Conservation (phyloP, 2,888 invertebrate species). For the Apodemia hepburni region DNA sequence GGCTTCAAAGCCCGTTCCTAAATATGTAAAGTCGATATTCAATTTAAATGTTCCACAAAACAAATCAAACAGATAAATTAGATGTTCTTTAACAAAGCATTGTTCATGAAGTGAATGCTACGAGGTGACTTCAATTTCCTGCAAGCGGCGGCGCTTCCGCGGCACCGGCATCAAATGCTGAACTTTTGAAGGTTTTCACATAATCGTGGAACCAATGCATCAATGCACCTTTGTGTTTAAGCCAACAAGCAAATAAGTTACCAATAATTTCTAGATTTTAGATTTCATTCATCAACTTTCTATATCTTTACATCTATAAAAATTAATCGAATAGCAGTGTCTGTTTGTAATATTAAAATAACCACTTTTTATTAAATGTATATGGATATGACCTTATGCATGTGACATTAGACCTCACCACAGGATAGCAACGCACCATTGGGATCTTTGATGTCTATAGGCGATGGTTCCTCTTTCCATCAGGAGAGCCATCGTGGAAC, state of each 20-base stretch:
- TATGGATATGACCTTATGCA: too few species aligned
- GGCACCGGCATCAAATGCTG: constrained; percentile 48
- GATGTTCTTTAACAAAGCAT: constrained; percentile 76
- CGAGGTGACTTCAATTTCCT: constrained; percentile 78
- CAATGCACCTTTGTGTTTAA: constrained; percentile 53
- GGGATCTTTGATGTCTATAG: too few species aligned
- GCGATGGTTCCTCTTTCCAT: too few species aligned
- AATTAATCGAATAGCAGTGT: too few species aligned
- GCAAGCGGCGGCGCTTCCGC: constrained; percentile 54
- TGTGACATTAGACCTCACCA: too few species aligned
- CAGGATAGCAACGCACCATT: too few species aligned
- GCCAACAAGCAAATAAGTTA: constrained; percentile 63
- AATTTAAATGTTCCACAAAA: constrained; percentile 67
- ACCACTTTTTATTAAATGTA: too few species aligned
- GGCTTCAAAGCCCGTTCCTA: constrained; percentile 9
- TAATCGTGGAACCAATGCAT: constrained; percentile 63
- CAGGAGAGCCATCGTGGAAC: constrained; percentile 61
- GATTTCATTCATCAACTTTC: too few species aligned
- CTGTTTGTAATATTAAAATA: too few species aligned
- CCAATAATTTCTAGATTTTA: constrained; percentile 25
- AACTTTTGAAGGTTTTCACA: constrained; percentile 66
- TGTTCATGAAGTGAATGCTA: constrained; percentile 56
- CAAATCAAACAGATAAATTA: constrained; percentile 70
- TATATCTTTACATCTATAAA: too few species aligned
- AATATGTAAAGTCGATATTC: constrained; percentile 57